Percentiles rank a stretch among this genome's conserved stretches.
Conservation (phyloP, 2,888 invertebrate genomes). For the Hypselothyrea guttata region DNA sequence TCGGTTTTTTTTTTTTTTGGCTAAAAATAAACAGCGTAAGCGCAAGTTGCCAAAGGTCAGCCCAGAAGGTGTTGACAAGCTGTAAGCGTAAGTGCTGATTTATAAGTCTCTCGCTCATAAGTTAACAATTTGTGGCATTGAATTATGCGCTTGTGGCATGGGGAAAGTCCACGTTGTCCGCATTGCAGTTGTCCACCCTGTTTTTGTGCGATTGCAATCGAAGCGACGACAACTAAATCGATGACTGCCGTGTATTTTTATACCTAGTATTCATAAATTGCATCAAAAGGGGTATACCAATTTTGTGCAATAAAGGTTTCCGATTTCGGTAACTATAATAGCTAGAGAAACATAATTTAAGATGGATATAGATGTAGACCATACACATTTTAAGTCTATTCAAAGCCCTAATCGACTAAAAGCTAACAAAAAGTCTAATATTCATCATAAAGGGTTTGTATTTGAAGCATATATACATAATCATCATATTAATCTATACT, state of each 20-base stretch:
- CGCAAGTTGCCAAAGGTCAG: slow-evolving; percentile 34
- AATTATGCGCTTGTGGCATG: slow-evolving; percentile 49
- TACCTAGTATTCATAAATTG: too few species aligned
- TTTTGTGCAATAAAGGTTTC: too few species aligned
- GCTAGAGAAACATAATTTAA: too few species aligned
- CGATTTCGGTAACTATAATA: too few species aligned
- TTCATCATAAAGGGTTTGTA: too few species aligned
- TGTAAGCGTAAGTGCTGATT: slow-evolving; percentile 32
- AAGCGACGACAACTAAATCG: slow-evolving; percentile 56
- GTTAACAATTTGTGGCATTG: slow-evolving; percentile 51
- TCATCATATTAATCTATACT: too few species aligned
- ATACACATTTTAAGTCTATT: too few species aligned
- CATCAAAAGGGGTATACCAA: too few species aligned
- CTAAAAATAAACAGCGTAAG: slow-evolving; percentile 44
- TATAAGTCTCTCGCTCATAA: slow-evolving; percentile 35
- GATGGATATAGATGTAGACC: too few species aligned
- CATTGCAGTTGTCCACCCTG: not conserved
- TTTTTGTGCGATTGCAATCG: slow-evolving; percentile 36
- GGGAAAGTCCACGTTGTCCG: slow-evolving; percentile 50
- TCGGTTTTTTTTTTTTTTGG: slow-evolving; percentile 4
- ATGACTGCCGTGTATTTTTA: slow-evolving; percentile 26
- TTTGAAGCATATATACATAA: too few species aligned
- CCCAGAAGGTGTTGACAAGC: slow-evolving; percentile 52
- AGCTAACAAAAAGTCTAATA: too few species aligned
- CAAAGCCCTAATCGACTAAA: too few species aligned